These are phyloP conservation scores for Vireo altiloquus DNA, from an alignment of 2,113 vertebrate species.

Conservation along the genomic window DNA sequence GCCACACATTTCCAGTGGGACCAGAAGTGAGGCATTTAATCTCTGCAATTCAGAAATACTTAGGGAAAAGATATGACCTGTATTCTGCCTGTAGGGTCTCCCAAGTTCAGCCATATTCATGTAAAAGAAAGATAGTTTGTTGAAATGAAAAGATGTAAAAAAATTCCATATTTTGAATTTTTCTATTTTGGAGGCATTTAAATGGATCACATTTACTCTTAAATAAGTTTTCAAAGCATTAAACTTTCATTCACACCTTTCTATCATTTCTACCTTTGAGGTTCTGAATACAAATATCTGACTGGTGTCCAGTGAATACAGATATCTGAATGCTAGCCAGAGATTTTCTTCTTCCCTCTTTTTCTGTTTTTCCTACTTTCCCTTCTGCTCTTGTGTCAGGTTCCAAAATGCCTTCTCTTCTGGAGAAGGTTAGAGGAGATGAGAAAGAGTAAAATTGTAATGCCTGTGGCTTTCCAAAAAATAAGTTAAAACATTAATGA, in stretches of 20 bases:
- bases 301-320: neutral
- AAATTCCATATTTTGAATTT: neutral
- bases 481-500: neutral
- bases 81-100: neutral
- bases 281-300: neutral
- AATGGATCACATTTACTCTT: neutral
- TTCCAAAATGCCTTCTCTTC: neutral
- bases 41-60: neutral
- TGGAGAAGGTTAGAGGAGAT: neutral
- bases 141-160: neutral
- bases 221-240: constrained; percentile 28
- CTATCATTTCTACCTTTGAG: neutral
- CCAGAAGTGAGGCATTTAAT: neutral
- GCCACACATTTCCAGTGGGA: neutral
- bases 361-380: neutral
- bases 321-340: neutral
- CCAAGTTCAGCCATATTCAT: neutral
- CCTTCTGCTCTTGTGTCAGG: neutral
- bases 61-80: neutral
- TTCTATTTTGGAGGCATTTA: constrained; percentile 5
- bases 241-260: constrained; percentile 20
- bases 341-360: neutral
- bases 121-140: neutral
- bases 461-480: neutral
- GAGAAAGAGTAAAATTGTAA: neutral